Percentiles rank a stretch among this genome's conserved stretches.
Evolutionary conservation across 2,888 invertebrate genomes (phyloP).

Genomic region (Lasioglossum figueresi): DNA sequence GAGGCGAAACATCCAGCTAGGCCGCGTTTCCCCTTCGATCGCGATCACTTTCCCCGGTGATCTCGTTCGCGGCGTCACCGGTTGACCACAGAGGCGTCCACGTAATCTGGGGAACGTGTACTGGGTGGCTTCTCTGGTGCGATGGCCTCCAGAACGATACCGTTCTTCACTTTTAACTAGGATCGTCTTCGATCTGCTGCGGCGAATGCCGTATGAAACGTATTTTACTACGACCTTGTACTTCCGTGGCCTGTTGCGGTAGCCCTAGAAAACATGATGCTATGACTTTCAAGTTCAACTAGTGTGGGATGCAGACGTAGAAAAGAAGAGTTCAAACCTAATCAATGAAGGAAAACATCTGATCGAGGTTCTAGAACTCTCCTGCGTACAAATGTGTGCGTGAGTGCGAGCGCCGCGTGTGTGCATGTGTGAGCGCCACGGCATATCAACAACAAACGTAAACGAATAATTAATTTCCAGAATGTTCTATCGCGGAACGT

Average conservation of each 20-base stretch:
- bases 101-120: conserved; percentile 23
- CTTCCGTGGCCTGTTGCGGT: background rate
- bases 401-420: no score
- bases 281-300: background rate
- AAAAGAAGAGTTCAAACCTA: no score
- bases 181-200: background rate
- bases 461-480: no score
- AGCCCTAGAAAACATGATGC: background rate
- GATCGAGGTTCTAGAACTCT: no score
- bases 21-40: conserved; percentile 32
- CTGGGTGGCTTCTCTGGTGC: background rate
- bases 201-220: background rate
- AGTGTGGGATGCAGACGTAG: no score
- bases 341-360: no score
- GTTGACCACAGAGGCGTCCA: conserved; percentile 39
- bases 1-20: conserved; percentile 43
- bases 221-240: no score
- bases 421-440: no score
- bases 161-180: background rate
- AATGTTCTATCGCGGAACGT: no score
- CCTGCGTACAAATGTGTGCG: no score
- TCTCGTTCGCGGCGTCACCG: conserved; percentile 18
- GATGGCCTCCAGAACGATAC: background rate
- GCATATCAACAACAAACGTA: no score
- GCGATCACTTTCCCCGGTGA: conserved; percentile 45